Percentiles rank a stretch among this genome's conserved stretches.
Evolutionary conservation across 1,140 invertebrate genomes (phyloP).

Genomic region (Oscheius sp.): DNA sequence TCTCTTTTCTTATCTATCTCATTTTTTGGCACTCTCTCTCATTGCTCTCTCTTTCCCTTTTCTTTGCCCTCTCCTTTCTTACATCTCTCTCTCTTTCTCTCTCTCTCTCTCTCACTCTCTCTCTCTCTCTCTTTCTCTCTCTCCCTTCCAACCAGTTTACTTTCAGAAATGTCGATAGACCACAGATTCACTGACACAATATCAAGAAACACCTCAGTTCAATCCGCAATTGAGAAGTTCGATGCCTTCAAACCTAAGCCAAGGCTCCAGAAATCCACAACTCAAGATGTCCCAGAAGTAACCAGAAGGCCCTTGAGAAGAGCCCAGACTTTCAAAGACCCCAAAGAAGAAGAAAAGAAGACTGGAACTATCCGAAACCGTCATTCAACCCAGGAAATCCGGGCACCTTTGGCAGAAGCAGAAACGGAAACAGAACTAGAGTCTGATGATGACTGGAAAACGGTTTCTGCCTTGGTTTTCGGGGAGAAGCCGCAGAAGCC

Average conservation of each 20-base stretch:
- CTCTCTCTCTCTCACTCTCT: background rate
- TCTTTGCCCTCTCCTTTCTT: too few species aligned
- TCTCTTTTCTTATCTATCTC: too few species aligned
- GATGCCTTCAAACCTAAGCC: constrained; percentile 2
- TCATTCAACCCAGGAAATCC: too few species aligned
- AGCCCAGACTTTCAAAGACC: background rate
- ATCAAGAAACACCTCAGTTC: constrained; percentile 11
- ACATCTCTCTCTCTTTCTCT: background rate
- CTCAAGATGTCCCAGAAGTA: background rate
- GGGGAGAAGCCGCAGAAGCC: background rate
- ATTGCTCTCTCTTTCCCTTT: too few species aligned
- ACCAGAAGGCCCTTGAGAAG: background rate
- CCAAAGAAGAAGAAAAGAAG: background rate
- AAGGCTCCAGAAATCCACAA: background rate
- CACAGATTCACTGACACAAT: constrained; percentile 31
- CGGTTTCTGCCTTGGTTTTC: background rate
- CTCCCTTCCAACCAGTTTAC: background rate
- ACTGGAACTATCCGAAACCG: too few species aligned
- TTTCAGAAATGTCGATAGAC: constrained; percentile 2
- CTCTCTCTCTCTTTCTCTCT: background rate
- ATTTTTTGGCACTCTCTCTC: too few species aligned
- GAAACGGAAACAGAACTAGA: too few species aligned
- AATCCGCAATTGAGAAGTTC: constrained; percentile 26
- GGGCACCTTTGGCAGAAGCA: too few species aligned
- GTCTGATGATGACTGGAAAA: background rate